Evolutionary conservation across 2,113 vertebrate species (phyloP).

Genomic region (Grammomys surdaster): DNA sequence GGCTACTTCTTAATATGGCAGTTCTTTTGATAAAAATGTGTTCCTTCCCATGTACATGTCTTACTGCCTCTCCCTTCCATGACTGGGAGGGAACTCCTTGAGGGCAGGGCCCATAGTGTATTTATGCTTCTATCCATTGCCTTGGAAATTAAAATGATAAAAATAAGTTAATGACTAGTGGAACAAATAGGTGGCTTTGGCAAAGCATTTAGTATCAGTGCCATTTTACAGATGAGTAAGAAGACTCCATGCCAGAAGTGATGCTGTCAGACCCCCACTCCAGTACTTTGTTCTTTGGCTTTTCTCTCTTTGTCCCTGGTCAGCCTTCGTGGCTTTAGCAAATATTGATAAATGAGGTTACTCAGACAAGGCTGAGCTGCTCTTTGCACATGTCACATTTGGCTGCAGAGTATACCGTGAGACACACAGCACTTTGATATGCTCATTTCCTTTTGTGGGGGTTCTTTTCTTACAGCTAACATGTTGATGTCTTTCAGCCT

Average conservation of each 20-base stretch:
- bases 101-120: background rate
- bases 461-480: slow-evolving; percentile 56
- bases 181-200: background rate
- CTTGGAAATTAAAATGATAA: background rate
- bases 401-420: slow-evolving; percentile 12
- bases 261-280: background rate
- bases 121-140: background rate
- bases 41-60: accelerated
- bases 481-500: slow-evolving; percentile 37
- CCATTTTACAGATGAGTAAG: background rate
- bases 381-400: background rate
- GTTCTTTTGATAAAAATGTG: background rate
- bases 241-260: background rate
- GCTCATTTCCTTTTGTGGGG: slow-evolving; percentile 57
- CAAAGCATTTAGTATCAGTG: background rate
- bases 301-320: background rate
- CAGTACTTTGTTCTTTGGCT: background rate
- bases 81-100: background rate
- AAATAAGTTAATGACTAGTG: background rate
- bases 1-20: background rate
- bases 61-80: background rate
- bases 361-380: background rate
- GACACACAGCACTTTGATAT: slow-evolving; percentile 29
- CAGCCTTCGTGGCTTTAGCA: background rate
- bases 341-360: background rate